Evolutionary conservation across 2,888 invertebrate species (phyloP).

Genomic region (Paralinhomoeus sp.): DNA sequence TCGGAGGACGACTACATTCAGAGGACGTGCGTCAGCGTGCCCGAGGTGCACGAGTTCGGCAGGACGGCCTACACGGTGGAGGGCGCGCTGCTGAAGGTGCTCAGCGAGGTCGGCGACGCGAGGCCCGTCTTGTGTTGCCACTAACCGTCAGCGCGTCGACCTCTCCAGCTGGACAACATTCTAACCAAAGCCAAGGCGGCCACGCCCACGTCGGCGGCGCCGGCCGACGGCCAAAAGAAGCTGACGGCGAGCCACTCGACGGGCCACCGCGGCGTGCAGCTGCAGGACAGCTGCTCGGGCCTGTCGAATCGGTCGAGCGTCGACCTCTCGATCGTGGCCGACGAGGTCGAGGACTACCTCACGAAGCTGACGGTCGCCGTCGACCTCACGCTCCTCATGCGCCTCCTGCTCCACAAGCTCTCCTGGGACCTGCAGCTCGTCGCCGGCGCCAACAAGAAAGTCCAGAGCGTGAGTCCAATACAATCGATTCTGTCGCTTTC

Average conservation of each 20-base stretch:
- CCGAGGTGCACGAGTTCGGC: conserved; percentile 15
- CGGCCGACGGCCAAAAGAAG: no score
- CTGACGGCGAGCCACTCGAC: no score
- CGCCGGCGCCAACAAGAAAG: no score
- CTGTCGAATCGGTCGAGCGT: neutral
- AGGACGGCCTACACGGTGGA: conserved; percentile 1
- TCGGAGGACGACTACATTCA: conserved; percentile 23
- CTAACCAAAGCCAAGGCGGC: no score
- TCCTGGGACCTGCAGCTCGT: conserved; percentile 21
- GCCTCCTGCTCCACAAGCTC: conserved; percentile 22
- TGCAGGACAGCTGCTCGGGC: no score
- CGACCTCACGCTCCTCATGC: conserved; percentile 10
- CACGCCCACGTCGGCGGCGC: no score
- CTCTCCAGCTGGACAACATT: no score
- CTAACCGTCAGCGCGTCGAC: no score
- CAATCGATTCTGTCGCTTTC: no score
- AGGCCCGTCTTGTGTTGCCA: neutral
- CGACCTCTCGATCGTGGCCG: conserved; percentile 4
- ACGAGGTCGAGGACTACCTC: neutral
- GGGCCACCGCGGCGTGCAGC: no score
- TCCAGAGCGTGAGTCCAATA: no score
- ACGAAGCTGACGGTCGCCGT: conserved; percentile 13
- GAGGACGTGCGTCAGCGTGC: conserved; percentile 17
- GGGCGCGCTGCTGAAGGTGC: conserved; percentile 4
- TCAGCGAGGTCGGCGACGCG: conserved; percentile 2